phyloP scores from a whole-genome alignment of 2,888 invertebrate genomes.

The Heliconius erato region DNA sequence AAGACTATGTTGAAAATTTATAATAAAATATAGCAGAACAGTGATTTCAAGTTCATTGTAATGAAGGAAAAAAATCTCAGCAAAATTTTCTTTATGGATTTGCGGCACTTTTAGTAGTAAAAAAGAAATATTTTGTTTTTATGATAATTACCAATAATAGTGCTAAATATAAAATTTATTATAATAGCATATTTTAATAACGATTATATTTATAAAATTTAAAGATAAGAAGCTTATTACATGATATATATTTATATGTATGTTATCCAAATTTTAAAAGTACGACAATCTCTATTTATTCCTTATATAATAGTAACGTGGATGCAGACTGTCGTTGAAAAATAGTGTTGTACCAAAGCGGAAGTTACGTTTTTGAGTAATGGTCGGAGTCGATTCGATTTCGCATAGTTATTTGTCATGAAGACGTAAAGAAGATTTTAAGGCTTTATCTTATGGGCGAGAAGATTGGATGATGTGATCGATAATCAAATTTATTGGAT shows the following conservation, averaged over 20 bases:
- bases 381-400: background rate
- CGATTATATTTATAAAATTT: background rate
- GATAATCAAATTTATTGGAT: background rate
- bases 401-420: conserved; percentile 9
- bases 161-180: background rate
- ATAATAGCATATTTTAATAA: background rate
- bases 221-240: background rate
- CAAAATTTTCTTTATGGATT: no score
- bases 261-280: no score
- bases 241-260: background rate
- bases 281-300: no score
- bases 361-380: conserved; percentile 15
- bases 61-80: no score
- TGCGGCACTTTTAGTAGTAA: no score
- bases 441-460: background rate
- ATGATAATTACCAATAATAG: no score
- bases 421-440: background rate
- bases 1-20: no score
- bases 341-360: background rate
- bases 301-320: no score
- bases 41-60: no score
- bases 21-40: no score
- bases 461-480: background rate
- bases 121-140: no score
- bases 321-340: background rate